These are phyloP conservation scores for Luffia ferchaultella DNA, from an alignment of 2,888 invertebrate species.

Conservation along the genomic window DNA sequence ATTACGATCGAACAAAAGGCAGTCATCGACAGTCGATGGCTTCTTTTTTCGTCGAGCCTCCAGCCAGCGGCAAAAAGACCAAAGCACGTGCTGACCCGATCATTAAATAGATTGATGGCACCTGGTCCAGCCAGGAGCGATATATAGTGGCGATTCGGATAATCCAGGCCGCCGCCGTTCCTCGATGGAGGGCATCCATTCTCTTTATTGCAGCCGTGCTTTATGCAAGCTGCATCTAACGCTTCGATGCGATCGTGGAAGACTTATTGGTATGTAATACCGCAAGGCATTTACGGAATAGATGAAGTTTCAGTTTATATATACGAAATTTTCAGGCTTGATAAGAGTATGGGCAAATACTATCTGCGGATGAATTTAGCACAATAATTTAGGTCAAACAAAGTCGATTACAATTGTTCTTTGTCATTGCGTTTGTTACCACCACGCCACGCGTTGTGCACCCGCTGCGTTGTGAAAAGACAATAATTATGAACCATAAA, in stretches of 20 bases:
- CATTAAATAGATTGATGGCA: conserved; percentile 67
- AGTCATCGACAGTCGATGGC: conserved; percentile 64
- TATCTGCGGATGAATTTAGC: background rate
- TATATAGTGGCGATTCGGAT: conserved; percentile 66
- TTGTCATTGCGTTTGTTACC: too few species aligned
- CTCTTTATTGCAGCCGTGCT: conserved; percentile 66
- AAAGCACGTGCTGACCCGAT: conserved; percentile 64
- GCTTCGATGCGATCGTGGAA: background rate
- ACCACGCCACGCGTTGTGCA: too few species aligned
- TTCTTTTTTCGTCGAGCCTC: conserved; percentile 32
- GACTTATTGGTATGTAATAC: background rate
- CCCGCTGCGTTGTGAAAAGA: too few species aligned
- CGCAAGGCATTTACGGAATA: background rate
- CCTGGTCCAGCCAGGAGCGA: conserved; percentile 63
- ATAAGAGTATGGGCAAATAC: background rate
- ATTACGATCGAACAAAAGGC: background rate
- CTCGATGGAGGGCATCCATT: conserved; percentile 63
- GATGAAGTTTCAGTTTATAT: too few species aligned
- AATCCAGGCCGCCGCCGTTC: conserved; percentile 47
- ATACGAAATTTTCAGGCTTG: background rate
- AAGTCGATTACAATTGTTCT: too few species aligned
- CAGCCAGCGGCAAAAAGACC: conserved; percentile 49
- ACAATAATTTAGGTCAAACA: too few species aligned
- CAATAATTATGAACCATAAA: too few species aligned
- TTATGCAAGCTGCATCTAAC: conserved; percentile 34